Evolutionary conservation across 2,888 invertebrate species (phyloP).

Genomic region (Ectemnius lituratus): DNA sequence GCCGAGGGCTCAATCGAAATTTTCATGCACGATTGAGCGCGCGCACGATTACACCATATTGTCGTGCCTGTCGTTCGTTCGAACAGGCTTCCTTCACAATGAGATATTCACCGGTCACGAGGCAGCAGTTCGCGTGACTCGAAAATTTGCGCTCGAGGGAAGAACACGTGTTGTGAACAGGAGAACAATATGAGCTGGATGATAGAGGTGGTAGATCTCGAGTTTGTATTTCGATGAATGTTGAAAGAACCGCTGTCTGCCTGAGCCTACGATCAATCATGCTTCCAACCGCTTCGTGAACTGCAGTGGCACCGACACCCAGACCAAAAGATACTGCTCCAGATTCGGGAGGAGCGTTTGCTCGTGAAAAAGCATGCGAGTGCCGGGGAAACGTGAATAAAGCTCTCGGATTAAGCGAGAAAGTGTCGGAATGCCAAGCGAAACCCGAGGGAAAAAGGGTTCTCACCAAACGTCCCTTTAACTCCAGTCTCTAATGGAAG

Average conservation of each 20-base stretch:
- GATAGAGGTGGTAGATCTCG: conserved; percentile 10
- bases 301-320: conserved; percentile 20
- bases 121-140: not conserved
- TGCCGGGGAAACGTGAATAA: not conserved
- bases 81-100: conserved; percentile 34
- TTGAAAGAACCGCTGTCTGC: conserved; percentile 34
- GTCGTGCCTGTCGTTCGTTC: conserved; percentile 45
- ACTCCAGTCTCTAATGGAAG: conserved; percentile 43
- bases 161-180: not conserved
- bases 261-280: conserved; percentile 41
- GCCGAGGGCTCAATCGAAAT: conserved; percentile 46
- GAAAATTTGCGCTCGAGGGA: not conserved
- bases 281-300: conserved; percentile 37
- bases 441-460: conserved; percentile 18
- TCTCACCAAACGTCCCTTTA: conserved; percentile 25
- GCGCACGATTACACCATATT: conserved; percentile 39
- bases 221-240: conserved; percentile 38
- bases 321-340: conserved; percentile 10
- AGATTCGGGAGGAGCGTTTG: conserved; percentile 19
- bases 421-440: not conserved
- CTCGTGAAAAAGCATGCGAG: not conserved
- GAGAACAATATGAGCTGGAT: not conserved
- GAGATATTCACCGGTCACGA: conserved; percentile 18
- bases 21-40: conserved; percentile 45
- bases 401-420: conserved; percentile 5